Percentiles rank a stretch among this genome's conserved stretches.
These are phyloP conservation scores for Caenorhabditis sinica DNA, from an alignment of 2,888 invertebrate species.

Conservation along the genomic window DNA sequence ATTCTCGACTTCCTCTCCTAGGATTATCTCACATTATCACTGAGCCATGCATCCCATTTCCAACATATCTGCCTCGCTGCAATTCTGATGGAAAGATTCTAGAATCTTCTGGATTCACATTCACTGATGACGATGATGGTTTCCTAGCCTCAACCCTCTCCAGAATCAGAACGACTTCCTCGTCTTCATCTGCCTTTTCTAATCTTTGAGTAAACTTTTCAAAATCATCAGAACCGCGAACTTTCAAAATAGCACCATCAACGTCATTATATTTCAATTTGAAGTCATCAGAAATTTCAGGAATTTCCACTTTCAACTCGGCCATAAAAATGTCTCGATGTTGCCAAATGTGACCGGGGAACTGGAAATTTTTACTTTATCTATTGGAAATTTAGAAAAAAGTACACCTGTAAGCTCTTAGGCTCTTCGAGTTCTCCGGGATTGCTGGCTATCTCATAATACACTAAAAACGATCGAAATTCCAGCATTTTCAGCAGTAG, in stretches of 20 bases:
- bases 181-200: slow-evolving; percentile 42
- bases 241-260: slow-evolving; percentile 40
- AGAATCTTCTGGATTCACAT: not conserved
- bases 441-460: slow-evolving; percentile 32
- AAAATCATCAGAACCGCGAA: slow-evolving; percentile 54
- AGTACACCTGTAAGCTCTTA: slow-evolving; percentile 16
- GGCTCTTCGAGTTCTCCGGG: slow-evolving; percentile 34
- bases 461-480: slow-evolving; percentile 48
- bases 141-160: slow-evolving; percentile 19
- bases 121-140: not conserved
- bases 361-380: slow-evolving; percentile 11
- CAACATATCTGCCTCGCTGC: slow-evolving; percentile 52
- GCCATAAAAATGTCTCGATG: slow-evolving; percentile 47
- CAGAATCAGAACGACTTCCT: slow-evolving; percentile 53
- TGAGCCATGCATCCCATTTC: slow-evolving; percentile 55
- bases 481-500: slow-evolving; percentile 28
- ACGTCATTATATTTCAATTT: slow-evolving; percentile 43
- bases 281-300: slow-evolving; percentile 47
- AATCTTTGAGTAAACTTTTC: slow-evolving; percentile 40
- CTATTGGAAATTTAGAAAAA: not conserved
- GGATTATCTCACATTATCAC: slow-evolving; percentile 39
- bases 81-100: slow-evolving; percentile 53
- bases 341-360: slow-evolving; percentile 57
- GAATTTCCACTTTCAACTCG: slow-evolving; percentile 34
- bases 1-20: not conserved